Evolutionary conservation across 2,888 invertebrate species (phyloP).

Genomic region (Cyclophora punctaria): DNA sequence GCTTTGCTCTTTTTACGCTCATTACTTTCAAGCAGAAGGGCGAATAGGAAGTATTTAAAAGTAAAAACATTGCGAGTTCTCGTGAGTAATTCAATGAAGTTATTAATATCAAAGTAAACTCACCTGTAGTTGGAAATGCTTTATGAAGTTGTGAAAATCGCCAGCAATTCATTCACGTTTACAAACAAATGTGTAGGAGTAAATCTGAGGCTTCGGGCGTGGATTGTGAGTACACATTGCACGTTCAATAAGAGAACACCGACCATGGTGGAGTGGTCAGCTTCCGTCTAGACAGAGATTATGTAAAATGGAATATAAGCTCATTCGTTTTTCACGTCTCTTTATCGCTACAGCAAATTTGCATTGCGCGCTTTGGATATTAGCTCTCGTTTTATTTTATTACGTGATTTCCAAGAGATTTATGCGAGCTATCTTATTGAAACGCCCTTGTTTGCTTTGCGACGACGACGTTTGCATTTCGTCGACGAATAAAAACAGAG

Average conservation of each 20-base stretch:
- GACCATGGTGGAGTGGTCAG: constrained; percentile 36
- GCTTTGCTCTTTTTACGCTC: constrained; percentile 20
- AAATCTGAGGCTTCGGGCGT: constrained; percentile 32
- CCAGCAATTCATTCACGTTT: constrained; percentile 42
- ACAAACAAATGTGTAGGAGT: constrained; percentile 45
- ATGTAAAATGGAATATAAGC: constrained; percentile 60
- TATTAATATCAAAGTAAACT: constrained; percentile 24
- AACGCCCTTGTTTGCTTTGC: constrained; percentile 33
- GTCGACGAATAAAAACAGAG: constrained; percentile 28
- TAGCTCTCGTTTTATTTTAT: constrained; percentile 50
- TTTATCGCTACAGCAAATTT: constrained; percentile 53
- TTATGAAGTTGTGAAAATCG: constrained; percentile 43
- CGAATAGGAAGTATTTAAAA: neutral
- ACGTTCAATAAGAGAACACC: constrained; percentile 41
- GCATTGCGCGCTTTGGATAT: constrained; percentile 44
- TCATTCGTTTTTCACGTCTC: constrained; percentile 50
- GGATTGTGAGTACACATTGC: constrained; percentile 16
- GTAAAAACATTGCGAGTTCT: constrained; percentile 8
- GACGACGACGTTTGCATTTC: constrained; percentile 23
- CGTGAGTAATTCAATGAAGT: neutral
- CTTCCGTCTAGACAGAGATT: constrained; percentile 71
- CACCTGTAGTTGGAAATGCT: constrained; percentile 35
- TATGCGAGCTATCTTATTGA: constrained; percentile 38
- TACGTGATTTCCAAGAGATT: constrained; percentile 38
- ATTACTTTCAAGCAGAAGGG: constrained; percentile 11